Evolutionary conservation across 2,797 vertebrate species (phyloP).

Genomic region (Knipowitschia caucasica): DNA sequence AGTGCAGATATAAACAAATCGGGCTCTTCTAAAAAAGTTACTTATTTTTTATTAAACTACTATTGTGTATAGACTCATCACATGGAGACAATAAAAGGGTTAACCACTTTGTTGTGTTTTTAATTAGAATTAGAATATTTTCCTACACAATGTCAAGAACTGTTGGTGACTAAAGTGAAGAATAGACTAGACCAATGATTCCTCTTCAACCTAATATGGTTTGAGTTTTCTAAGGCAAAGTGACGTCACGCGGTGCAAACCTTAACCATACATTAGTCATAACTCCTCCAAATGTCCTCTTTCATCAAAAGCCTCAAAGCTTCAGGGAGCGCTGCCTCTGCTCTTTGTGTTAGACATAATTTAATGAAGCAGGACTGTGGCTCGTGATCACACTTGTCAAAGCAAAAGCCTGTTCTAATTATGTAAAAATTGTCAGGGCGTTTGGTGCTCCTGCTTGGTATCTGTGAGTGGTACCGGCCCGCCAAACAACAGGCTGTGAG

Average conservation of each 20-base stretch:
- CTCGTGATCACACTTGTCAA: constrained; percentile 75
- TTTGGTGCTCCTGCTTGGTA: constrained; percentile 64
- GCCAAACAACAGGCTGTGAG: constrained; percentile 77
- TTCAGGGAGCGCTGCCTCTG: constrained; percentile 50
- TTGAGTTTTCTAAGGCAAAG: too few species aligned
- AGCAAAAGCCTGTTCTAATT: constrained; percentile 66
- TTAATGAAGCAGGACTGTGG: constrained; percentile 70
- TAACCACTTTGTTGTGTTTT: too few species aligned
- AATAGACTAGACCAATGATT: neutral
- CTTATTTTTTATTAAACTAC: too few species aligned
- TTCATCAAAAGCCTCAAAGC: constrained; percentile 32
- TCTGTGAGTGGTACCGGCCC: constrained; percentile 71
- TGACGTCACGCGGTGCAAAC: neutral
- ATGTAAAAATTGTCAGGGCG: constrained; percentile 68
- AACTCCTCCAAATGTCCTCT: constrained; percentile 28
- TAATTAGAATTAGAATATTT: too few species aligned
- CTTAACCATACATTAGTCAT: neutral
- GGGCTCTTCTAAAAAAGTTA: too few species aligned
- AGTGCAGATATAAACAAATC: too few species aligned
- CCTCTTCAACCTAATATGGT: neutral
- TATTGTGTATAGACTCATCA: too few species aligned
- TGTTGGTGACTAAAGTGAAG: too few species aligned
- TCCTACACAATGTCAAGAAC: too few species aligned
- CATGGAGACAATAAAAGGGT: too few species aligned
- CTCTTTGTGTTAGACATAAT: constrained; percentile 34